These are phyloP conservation scores for Coregonus ussuriensis DNA, from an alignment of 2,797 vertebrate species.

Conservation along the genomic window DNA sequence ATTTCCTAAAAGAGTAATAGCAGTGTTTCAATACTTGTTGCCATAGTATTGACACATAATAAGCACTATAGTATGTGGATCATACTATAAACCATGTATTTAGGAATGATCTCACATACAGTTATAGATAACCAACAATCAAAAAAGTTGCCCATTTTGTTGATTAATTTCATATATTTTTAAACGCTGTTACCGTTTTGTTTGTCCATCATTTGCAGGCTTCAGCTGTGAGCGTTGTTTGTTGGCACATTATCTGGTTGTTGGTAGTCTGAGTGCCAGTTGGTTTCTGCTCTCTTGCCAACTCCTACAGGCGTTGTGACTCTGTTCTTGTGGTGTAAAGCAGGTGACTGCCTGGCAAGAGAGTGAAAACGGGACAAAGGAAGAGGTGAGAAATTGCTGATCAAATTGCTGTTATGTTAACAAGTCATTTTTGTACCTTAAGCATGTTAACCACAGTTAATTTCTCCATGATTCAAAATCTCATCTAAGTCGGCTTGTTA, in stretches of 20 bases:
- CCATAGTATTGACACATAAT: neutral
- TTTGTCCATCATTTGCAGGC: constrained; percentile 62
- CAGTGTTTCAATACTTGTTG: constrained; percentile 11
- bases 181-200: constrained; percentile 63
- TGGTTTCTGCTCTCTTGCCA: neutral
- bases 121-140: neutral
- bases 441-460: neutral
- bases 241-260: constrained; percentile 49
- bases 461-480: neutral
- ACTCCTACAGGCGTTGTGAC: neutral
- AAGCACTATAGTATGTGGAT: neutral
- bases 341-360: constrained; percentile 36
- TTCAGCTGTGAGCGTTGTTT: constrained; percentile 28
- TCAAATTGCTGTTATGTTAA: neutral
- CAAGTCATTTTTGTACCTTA: neutral
- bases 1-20: constrained; percentile 69
- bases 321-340: neutral
- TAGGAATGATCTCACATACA: neutral
- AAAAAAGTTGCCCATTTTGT: neutral
- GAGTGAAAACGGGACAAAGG: constrained; percentile 9
- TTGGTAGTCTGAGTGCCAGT: constrained; percentile 1
- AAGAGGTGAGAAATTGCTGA: neutral
- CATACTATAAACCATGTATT: neutral
- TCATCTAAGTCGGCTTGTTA: too few relatives aligned
- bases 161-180: neutral